Conservation (phyloP, 2,797 vertebrate genomes). For the Halcyon chelicuti region DNA sequence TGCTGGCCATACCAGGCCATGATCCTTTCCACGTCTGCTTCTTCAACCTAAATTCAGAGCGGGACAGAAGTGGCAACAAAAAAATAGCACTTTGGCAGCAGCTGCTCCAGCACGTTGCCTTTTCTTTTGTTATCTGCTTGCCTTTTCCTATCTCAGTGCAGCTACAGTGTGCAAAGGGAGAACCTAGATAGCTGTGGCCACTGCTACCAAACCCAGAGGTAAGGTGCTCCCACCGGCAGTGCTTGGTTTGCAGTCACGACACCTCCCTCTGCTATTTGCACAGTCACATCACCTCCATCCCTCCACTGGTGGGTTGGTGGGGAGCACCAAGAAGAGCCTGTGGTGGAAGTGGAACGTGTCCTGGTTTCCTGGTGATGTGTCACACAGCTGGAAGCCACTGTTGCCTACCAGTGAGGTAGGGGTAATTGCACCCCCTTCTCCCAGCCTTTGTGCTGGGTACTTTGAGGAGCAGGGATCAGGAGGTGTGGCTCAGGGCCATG, state of each 20-base stretch:
- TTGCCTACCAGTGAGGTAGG: neutral
- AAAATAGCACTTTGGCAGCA: neutral
- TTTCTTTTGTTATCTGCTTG: neutral
- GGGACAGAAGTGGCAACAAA: neutral
- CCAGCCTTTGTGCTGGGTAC: neutral
- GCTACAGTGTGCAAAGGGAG: neutral
- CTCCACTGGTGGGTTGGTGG: neutral
- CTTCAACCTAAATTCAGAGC: neutral
- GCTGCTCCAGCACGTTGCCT: neutral
- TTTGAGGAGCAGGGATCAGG: neutral
- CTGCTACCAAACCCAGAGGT: neutral
- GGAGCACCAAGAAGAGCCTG: neutral
- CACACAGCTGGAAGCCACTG: accelerated
- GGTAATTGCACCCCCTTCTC: neutral
- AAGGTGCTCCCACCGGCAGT: neutral
- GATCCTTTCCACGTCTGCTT: neutral
- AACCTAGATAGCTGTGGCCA: accelerated
- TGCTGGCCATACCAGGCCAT: neutral
- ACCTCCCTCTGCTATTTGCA: neutral
- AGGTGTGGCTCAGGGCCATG: accelerated
- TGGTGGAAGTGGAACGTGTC: neutral
- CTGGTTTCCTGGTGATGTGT: neutral
- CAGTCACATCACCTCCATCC: neutral
- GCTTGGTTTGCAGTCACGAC: neutral
- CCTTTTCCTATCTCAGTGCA: neutral